Base-by-base conservation (phyloP, 2,797 vertebrate species). In the Hydrophis major region DNA sequence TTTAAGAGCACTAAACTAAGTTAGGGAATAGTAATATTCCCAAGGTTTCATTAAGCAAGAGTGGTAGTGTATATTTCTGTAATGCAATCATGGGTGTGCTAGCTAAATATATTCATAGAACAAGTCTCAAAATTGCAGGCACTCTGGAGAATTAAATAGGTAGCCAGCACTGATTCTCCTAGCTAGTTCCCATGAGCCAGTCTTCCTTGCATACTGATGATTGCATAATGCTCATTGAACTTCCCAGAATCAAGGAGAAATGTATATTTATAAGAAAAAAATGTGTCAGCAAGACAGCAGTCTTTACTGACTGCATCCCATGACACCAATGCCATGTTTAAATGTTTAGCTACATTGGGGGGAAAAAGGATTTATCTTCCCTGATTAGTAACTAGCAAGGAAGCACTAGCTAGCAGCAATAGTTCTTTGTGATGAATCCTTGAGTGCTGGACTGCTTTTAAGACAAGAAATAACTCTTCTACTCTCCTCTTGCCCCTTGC, bases 1-100 rank as follows among this genome's bases (percentile, higher is more conserved):
- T 91, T 89, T 93, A 93, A 7, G 50, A 91, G 14, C 47, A 61
- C 89, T 94, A 90, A 93, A 90, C 86, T 86, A 89, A 87, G 50
- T 92, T 55, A 7, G 87, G 88, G 60, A 94, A 89, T 53, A 92
- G 66, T 28, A 87, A 56, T 69, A 94, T 63, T 88, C 20, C 90
- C 89, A 90, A 86, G 16, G 63, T 96, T 94, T 90, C 59, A 90
- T 93, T 94, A 93, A 87, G 53, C 28, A 86, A 93, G 91, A 93
- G 88, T 87, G 86, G 91, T 89, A 22, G 69, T 86, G 32, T 32
- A 37, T 94, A 56, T 1, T 63, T 87, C 88, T 93, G 61, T 90
- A 78, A 88, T 56, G 74, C 22, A 90, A 69, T 91, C 37, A 69
- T 60, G 3, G 18, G 88, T 59, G 57, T 90, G n/a, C 92, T 86